Conservation (phyloP, 2,113 vertebrate genomes). For the Coptodon bakossiorum region DNA sequence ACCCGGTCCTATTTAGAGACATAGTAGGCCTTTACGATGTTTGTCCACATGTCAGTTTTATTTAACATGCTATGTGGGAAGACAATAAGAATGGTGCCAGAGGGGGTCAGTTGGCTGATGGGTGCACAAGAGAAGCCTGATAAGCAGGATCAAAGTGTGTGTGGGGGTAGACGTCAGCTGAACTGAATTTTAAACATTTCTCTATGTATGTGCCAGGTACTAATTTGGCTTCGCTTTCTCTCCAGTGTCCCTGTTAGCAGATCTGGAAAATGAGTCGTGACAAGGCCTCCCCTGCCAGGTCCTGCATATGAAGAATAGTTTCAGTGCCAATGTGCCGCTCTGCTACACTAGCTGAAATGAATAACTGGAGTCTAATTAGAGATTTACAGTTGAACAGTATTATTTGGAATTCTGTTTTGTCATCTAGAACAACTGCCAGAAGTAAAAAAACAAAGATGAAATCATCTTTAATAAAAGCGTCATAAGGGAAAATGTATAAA, state of each 20-base stretch:
- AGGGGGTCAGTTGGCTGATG: background rate
- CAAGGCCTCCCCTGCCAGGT: background rate
- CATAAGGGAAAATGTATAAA: background rate
- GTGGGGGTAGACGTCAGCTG: background rate
- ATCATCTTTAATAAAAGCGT: background rate
- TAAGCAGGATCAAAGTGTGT: background rate
- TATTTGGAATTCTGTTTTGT: background rate
- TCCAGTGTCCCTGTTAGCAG: background rate
- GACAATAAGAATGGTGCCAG: background rate
- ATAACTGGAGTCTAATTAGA: background rate
- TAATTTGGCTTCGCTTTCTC: background rate
- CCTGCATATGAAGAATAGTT: background rate
- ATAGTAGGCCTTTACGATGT: background rate
- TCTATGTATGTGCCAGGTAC: background rate
- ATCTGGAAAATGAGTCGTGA: background rate
- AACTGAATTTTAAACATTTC: background rate
- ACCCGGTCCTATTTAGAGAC: background rate
- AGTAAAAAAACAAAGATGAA: background rate
- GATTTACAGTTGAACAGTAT: background rate
- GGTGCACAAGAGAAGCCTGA: background rate
- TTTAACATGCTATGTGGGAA: conserved; percentile 31
- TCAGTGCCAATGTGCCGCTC: background rate
- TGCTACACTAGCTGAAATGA: background rate
- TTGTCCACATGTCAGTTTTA: conserved; percentile 43
- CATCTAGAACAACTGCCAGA: background rate